A percentile compares a stretch with the other conserved stretches of the same genome.
Evolutionary conservation across 1,140 invertebrate genomes (phyloP).

Genomic region (Latrodectus geometricus): DNA sequence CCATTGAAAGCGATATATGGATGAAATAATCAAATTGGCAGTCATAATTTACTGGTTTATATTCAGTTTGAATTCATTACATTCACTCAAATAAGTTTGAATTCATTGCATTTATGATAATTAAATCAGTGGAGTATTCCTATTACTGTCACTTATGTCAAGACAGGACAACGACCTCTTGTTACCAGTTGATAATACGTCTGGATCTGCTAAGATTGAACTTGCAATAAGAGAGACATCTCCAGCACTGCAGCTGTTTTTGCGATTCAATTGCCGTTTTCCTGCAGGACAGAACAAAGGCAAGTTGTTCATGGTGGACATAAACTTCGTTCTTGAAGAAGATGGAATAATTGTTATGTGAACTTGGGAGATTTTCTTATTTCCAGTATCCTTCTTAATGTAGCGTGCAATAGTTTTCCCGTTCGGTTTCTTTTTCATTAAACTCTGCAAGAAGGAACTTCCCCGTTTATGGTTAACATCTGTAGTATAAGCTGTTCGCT

Average conservation of each 20-base stretch:
- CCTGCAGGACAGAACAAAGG: not conserved
- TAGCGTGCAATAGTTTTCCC: not conserved
- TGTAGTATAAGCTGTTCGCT: slow-evolving; percentile 2
- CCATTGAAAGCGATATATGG: too few relatives aligned
- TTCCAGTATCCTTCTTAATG: not conserved
- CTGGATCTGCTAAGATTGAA: not conserved
- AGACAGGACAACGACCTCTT: slow-evolving; percentile 6
- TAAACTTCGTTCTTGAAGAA: not conserved
- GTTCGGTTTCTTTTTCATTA: not conserved
- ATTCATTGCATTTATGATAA: too few relatives aligned
- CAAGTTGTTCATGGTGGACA: not conserved
- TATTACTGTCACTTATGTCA: not conserved
- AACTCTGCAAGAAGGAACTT: not conserved
- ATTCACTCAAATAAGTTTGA: too few relatives aligned
- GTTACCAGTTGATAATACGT: not conserved
- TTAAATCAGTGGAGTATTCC: not conserved
- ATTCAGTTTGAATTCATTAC: too few relatives aligned
- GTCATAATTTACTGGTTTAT: too few relatives aligned
- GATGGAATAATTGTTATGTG: too few relatives aligned
- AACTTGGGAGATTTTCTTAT: not conserved
- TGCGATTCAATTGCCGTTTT: not conserved
- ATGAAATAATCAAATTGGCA: too few relatives aligned
- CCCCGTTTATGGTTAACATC: not conserved
- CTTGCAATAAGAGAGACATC: not conserved
- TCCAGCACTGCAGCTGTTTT: not conserved